These are phyloP conservation scores for Callipepla squamata DNA, from an alignment of 2,113 vertebrate species.

Conservation along the genomic window DNA sequence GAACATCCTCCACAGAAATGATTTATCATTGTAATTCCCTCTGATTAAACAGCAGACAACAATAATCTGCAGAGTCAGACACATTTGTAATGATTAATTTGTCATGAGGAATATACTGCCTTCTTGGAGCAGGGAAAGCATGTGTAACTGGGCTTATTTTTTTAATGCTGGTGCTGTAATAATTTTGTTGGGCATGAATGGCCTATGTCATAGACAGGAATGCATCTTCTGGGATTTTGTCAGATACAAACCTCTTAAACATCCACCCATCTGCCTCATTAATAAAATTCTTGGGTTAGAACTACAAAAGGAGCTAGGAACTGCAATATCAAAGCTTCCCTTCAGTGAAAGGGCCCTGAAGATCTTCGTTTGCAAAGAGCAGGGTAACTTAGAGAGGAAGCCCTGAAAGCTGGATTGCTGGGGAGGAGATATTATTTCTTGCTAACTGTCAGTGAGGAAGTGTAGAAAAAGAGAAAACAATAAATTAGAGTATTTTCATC, in stretches of 20 bases:
- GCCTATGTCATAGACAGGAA: not conserved
- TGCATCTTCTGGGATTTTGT: not conserved
- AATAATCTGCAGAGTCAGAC: not conserved
- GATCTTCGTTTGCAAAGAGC: not conserved
- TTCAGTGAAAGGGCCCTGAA: not conserved
- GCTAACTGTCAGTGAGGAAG: not conserved
- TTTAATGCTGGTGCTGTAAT: not conserved
- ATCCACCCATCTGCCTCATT: not conserved
- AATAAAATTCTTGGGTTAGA: not conserved
- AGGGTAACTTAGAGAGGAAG: not conserved
- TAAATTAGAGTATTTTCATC: not conserved
- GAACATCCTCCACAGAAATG: not conserved
- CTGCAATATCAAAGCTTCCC: not conserved
- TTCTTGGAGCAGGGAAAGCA: not conserved
- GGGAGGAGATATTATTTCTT: not conserved
- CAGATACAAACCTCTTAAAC: not conserved
- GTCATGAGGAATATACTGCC: not conserved
- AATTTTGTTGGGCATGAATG: not conserved
- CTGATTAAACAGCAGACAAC: slow-evolving; percentile 18
- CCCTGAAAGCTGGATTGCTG: not conserved
- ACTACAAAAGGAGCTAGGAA: not conserved
- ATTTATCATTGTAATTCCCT: not conserved
- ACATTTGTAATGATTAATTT: not conserved
- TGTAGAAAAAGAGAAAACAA: not conserved
- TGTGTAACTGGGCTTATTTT: not conserved